phyloP scores from a whole-genome alignment of 1,140 invertebrate species.

The Pinna nobilis region DNA sequence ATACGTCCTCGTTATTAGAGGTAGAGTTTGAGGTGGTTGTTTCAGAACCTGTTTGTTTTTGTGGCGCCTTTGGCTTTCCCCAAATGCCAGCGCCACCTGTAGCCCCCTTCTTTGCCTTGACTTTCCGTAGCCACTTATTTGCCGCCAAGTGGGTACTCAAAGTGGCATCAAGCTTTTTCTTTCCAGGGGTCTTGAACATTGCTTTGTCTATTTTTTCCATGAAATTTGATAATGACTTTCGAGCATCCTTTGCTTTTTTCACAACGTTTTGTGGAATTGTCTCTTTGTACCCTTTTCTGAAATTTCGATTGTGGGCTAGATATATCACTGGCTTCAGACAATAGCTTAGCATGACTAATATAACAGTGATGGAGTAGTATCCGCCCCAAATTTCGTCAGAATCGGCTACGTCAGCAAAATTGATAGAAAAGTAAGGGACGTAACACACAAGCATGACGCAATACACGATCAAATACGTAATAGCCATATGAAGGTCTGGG shows the following conservation, averaged over 20 bases:
- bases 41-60: too few species aligned
- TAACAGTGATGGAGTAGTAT: constrained; percentile 25
- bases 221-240: constrained; percentile 16
- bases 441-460: constrained; percentile 17
- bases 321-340: constrained; percentile 37
- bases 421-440: constrained; percentile 26
- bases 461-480: constrained; percentile 31
- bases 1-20: too few species aligned
- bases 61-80: too few species aligned
- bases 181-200: constrained; percentile 30
- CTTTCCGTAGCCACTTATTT: constrained; percentile 32
- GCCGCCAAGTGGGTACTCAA: constrained; percentile 32
- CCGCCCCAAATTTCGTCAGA: constrained; percentile 29
- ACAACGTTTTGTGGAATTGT: constrained; percentile 36
- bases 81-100: not conserved
- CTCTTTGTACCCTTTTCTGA: constrained; percentile 16
- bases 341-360: constrained; percentile 33
- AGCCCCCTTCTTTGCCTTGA: constrained; percentile 5
- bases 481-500: constrained; percentile 27
- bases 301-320: constrained; percentile 34
- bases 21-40: too few species aligned
- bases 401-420: constrained; percentile 6
- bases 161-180: constrained; percentile 29
- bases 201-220: constrained; percentile 35
- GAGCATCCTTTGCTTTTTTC: constrained; percentile 8